Percentiles rank a stretch among this genome's conserved stretches.
Conservation (phyloP, 2,113 vertebrate genomes). For the Brachyistius frenatus region DNA sequence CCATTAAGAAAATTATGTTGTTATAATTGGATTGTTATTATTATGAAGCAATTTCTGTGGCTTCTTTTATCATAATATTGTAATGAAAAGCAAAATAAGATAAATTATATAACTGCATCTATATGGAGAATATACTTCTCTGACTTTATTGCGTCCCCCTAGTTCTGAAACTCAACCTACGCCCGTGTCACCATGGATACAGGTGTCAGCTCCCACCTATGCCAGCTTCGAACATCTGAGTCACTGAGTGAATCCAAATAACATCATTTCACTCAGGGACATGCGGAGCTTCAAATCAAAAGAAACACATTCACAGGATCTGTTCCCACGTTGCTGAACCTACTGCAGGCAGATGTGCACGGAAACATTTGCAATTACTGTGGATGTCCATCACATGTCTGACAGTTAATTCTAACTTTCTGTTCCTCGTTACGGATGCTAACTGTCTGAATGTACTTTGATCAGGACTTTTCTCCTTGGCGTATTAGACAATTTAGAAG, state of each 20-base stretch:
- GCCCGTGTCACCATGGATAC: constrained; percentile 26
- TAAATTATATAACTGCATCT: not conserved
- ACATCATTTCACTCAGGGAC: constrained; percentile 11
- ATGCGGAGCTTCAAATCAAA: not conserved
- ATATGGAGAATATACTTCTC: not conserved
- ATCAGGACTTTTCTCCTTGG: not conserved
- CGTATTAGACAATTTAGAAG: constrained; percentile 17
- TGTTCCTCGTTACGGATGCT: not conserved
- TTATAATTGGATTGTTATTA: too few relatives aligned
- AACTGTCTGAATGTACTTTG: not conserved
- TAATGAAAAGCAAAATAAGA: not conserved
- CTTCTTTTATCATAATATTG: too few relatives aligned
- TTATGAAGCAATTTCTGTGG: too few relatives aligned
- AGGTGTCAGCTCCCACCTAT: constrained; percentile 13
- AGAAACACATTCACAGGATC: not conserved
- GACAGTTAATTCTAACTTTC: not conserved
- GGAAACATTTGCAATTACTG: not conserved
- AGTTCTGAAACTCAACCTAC: constrained; percentile 6
- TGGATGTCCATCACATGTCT: not conserved
- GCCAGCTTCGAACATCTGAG: constrained; percentile 34
- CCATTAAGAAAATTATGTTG: too few relatives aligned
- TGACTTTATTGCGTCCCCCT: not conserved
- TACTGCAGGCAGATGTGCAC: not conserved
- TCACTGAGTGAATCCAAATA: constrained; percentile 20
- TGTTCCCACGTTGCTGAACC: not conserved